phyloP scores from a whole-genome alignment of 2,113 vertebrate species.

The Semicossyphus pulcher region DNA sequence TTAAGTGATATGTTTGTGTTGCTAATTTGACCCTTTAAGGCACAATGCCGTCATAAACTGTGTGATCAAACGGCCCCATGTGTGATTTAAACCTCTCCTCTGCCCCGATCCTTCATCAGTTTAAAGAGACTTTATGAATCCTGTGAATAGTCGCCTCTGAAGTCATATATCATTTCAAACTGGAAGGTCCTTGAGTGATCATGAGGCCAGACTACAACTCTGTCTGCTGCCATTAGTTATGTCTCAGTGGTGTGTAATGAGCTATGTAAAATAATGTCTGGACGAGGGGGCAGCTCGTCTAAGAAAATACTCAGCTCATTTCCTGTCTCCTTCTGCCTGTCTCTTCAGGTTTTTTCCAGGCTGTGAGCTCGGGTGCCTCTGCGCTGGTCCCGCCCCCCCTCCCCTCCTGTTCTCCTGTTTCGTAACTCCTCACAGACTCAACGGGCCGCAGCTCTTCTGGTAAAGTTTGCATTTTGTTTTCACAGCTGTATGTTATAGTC shows the following conservation, averaged over 20 bases:
- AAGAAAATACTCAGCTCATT: constrained; percentile 58
- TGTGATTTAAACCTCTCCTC: neutral
- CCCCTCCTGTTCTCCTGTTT: too few relatives aligned
- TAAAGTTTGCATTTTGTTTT: constrained; percentile 30
- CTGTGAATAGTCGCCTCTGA: neutral
- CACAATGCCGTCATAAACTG: too few relatives aligned
- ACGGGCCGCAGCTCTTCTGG: too few relatives aligned
- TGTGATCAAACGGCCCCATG: neutral
- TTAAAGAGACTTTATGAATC: neutral
- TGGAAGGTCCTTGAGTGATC: constrained; percentile 8
- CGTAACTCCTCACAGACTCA: constrained; percentile 28
- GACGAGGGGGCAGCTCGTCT: constrained; percentile 34
- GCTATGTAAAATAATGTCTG: constrained; percentile 54
- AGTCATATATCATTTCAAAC: constrained; percentile 12
- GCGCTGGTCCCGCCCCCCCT: constrained; percentile 21
- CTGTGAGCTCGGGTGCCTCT: constrained; percentile 1
- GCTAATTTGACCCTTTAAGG: too few relatives aligned
- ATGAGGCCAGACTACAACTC: constrained; percentile 1
- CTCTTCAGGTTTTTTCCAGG: constrained; percentile 51
- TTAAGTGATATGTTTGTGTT: neutral
- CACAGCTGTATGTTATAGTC: constrained; percentile 26
- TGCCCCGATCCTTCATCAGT: neutral
- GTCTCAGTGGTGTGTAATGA: constrained; percentile 42
- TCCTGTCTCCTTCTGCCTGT: constrained; percentile 55
- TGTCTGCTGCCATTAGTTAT: constrained; percentile 29